These are phyloP conservation scores for Heptranchias perlo DNA, from an alignment of 2,113 vertebrate genomes.

Conservation along the genomic window DNA sequence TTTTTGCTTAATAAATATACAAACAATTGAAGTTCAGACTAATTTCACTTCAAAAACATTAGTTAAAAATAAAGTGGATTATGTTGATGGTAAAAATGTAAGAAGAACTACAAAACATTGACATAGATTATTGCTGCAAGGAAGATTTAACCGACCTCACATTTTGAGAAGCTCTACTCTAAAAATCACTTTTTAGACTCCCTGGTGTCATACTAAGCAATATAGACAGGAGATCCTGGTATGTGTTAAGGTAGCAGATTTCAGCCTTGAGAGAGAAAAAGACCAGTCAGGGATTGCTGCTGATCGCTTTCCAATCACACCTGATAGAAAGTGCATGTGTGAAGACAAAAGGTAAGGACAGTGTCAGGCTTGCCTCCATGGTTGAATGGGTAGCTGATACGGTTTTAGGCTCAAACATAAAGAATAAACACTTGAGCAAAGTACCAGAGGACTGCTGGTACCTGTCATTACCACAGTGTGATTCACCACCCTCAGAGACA, in stretches of 20 bases:
- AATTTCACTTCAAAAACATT: background rate
- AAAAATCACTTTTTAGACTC: background rate
- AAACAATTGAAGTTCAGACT: background rate
- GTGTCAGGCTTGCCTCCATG: background rate
- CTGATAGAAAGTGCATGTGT: background rate
- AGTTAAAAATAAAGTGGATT: background rate
- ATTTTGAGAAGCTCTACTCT: background rate
- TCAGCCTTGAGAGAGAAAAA: background rate
- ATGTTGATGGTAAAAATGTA: background rate
- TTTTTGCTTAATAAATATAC: background rate
- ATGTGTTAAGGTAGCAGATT: background rate
- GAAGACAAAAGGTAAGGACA: too few species aligned
- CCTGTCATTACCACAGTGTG: rapidly evolving
- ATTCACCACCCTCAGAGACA: background rate
- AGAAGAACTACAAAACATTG: background rate
- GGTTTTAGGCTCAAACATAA: rapidly evolving
- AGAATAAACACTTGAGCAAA: background rate
- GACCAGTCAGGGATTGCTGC: background rate
- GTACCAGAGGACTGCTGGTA: background rate
- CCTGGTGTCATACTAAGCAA: too few species aligned
- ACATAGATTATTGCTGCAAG: background rate
- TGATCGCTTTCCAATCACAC: background rate
- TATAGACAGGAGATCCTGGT: too few species aligned
- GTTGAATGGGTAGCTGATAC: background rate
- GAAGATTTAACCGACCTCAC: background rate